Evolutionary conservation across 2,797 vertebrate species (phyloP).

Genomic region (Cyclura pinguis): DNA sequence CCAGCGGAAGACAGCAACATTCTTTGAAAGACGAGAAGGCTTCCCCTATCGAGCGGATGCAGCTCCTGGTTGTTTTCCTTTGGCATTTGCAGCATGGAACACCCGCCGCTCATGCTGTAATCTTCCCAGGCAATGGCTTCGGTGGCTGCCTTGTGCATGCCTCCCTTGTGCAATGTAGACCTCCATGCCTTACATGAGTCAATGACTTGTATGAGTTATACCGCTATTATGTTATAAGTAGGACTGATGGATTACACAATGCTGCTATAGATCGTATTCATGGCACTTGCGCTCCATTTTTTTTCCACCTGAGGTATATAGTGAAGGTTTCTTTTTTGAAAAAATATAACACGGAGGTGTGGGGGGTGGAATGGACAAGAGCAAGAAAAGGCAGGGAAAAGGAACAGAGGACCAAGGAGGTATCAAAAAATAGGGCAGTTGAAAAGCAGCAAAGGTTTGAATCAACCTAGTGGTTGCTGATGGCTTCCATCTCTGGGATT

Average conservation of each 20-base stretch:
- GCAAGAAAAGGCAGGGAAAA: constrained; percentile 33
- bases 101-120: constrained; percentile 47
- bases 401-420: neutral
- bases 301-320: constrained; percentile 61
- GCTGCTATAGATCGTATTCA: constrained; percentile 72
- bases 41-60: neutral
- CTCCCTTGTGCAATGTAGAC: constrained; percentile 72
- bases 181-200: constrained; percentile 67
- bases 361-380: constrained; percentile 23
- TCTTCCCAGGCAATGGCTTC: constrained; percentile 51
- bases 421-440: neutral
- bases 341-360: neutral
- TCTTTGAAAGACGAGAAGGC: neutral
- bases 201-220: constrained; percentile 74
- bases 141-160: constrained; percentile 69
- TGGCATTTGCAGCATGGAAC: constrained; percentile 51
- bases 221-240: constrained; percentile 77
- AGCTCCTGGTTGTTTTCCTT: constrained; percentile 29
- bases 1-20: neutral
- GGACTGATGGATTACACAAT: constrained; percentile 74
- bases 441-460: neutral
- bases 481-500: too few relatives aligned
- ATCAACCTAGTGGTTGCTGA: too few relatives aligned
- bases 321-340: constrained; percentile 13
- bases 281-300: constrained; percentile 54